Conservation (phyloP, 2,797 vertebrate species). For the Benthosema pterotum region DNA sequence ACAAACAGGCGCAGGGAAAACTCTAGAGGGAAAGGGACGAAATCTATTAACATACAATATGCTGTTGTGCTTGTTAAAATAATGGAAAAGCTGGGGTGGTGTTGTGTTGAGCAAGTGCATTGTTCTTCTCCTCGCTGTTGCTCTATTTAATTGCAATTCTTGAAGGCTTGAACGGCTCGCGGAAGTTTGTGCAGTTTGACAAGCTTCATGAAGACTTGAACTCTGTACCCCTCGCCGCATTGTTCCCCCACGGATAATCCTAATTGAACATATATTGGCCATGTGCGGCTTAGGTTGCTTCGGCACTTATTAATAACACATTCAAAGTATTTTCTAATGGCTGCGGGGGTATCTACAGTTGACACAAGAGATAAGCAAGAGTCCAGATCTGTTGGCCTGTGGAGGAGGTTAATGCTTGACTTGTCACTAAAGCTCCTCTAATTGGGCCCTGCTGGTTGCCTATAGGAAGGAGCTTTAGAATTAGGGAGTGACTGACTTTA, state of each 20-base stretch:
- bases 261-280: constrained; percentile 78
- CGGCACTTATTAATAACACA: constrained; percentile 81
- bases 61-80: constrained; percentile 79
- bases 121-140: constrained; percentile 69
- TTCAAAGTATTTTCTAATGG: constrained; percentile 77
- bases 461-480: constrained; percentile 48
- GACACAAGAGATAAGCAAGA: constrained; percentile 83
- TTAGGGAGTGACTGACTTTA: constrained; percentile 62
- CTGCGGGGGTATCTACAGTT: constrained; percentile 73
- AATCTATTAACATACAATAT: constrained; percentile 79
- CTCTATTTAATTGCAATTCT: constrained; percentile 76
- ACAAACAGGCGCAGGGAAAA: constrained; percentile 64
- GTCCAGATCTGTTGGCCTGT: constrained; percentile 70
- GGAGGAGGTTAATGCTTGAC: constrained; percentile 69
- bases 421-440: constrained; percentile 82
- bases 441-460: constrained; percentile 82
- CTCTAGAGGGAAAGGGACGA: constrained; percentile 62
- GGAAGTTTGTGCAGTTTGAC: constrained; percentile 71
- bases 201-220: constrained; percentile 68
- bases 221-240: constrained; percentile 59
- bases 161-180: constrained; percentile 61
- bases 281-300: constrained; percentile 78
- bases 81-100: constrained; percentile 67
- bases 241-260: constrained; percentile 73
- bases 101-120: constrained; percentile 61